These are phyloP conservation scores for Triplophysa dalaica DNA, from an alignment of 2,113 vertebrate species.

Conservation along the genomic window DNA sequence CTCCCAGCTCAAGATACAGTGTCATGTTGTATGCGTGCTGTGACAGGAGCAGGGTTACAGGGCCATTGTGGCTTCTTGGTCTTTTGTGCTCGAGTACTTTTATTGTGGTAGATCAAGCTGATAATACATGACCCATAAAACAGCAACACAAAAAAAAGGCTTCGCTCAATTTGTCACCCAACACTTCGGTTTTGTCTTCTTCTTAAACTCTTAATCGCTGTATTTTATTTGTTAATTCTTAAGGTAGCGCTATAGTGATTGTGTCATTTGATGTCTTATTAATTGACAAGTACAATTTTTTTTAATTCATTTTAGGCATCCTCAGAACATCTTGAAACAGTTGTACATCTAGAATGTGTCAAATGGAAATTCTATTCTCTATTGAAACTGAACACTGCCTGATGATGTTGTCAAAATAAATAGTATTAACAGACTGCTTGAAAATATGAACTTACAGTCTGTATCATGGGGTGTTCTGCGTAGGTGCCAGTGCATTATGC, in stretches of 20 bases:
- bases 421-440: no score
- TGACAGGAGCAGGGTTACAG: slow-evolving; percentile 14
- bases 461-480: background rate
- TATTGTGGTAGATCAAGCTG: slow-evolving; percentile 28
- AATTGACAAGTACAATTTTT: background rate
- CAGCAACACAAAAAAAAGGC: background rate
- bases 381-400: background rate
- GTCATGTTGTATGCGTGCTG: slow-evolving; percentile 14
- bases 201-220: background rate
- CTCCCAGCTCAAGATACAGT: slow-evolving; percentile 27
- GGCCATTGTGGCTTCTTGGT: slow-evolving; percentile 22
- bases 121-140: slow-evolving; percentile 13
- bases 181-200: background rate
- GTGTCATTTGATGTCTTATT: background rate
- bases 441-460: no score
- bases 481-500: background rate
- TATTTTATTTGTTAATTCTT: background rate
- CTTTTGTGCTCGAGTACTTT: slow-evolving; percentile 9
- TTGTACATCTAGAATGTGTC: no score
- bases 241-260: background rate
- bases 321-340: no score
- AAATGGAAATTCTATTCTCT: background rate
- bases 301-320: no score
- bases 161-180: background rate
- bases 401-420: background rate